Base-by-base conservation (phyloP, 2,113 vertebrate genomes). In the Accipiter virgatus region DNA sequence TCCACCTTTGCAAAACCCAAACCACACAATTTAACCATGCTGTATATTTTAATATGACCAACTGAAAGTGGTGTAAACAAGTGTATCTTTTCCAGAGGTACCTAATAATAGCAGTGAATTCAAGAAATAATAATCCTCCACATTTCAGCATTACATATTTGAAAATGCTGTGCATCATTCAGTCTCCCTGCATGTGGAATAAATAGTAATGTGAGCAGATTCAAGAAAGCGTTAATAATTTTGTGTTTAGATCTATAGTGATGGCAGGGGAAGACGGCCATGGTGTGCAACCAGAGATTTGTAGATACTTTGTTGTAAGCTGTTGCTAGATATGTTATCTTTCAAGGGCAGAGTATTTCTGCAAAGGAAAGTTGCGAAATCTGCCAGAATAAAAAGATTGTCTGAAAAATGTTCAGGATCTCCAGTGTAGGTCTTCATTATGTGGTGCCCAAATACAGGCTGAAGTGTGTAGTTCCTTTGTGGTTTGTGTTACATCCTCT, bases 401-500 rank as follows among this genome's bases (percentile, higher is more conserved):
- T 29, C 90, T 95, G 81, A 95, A 95, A 95, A 88, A 86, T 50
- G 11, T 74, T 95, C 88, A 95, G 86, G 79, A 94, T 95, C 94
- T 91, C 65, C 77, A 91, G 48, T 29, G 34, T 45, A 45, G 48
- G 78, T 67, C 89, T 94, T 95, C 53, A 73, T 56, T 80, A 65
- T 65, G 58, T 59, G 71, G 80, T 95, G 90, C 97, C 88, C 91
- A 94, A 94, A 77, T 56, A 16, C 10, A 86, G 81, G 82, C 93
- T 95, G 81, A 83, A 94, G 94, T 78, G 73, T 95, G 91, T 90
- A 75, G 90, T 98, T 98, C 97, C 97, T 98, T 67, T 98, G 97
- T 95, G 98, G 97, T 97, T 97, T 97, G 89, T 47, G 40, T 88
- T 96, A 34, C 93, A 97, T 97, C 98, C 97, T 98, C 90, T 97